These are phyloP conservation scores for Tipula vernalis DNA, from an alignment of 2,888 invertebrate species.

Conservation along the genomic window DNA sequence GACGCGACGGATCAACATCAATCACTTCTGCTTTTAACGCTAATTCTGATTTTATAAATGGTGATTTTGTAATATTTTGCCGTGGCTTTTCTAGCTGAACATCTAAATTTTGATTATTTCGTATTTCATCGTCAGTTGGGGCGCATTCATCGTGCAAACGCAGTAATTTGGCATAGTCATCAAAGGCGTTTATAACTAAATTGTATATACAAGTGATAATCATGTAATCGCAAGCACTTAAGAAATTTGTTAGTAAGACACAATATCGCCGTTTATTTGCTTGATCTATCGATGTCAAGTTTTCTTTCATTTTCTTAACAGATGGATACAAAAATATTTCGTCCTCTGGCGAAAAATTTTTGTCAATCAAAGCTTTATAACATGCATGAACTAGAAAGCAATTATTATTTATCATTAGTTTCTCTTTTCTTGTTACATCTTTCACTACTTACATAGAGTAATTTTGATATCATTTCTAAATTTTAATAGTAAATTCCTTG, in stretches of 20 bases:
- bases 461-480: conserved; percentile 43
- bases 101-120: conserved; percentile 35
- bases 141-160: conserved; percentile 40
- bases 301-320: conserved; percentile 47
- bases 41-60: conserved; percentile 44
- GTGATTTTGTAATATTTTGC: conserved; percentile 38
- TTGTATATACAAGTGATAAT: conserved; percentile 53
- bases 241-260: conserved; percentile 59
- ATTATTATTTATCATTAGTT: conserved; percentile 28
- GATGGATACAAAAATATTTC: conserved; percentile 36
- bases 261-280: conserved; percentile 73
- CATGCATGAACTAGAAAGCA: conserved; percentile 45
- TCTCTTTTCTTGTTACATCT: background rate
- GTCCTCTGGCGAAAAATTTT: conserved; percentile 71
- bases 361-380: conserved; percentile 55
- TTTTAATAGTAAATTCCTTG: conserved; percentile 32
- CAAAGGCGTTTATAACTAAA: conserved; percentile 49
- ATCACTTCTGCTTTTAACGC: conserved; percentile 43
- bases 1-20: conserved; percentile 34
- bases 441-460: conserved; percentile 38
- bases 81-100: conserved; percentile 38
- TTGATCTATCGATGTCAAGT: conserved; percentile 79
- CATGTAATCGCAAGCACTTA: conserved; percentile 59
- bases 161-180: conserved; percentile 43
- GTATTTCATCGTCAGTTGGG: conserved; percentile 37